These are phyloP conservation scores for Falcaria lacertinaria DNA, from an alignment of 2,888 invertebrate species.

Conservation along the genomic window DNA sequence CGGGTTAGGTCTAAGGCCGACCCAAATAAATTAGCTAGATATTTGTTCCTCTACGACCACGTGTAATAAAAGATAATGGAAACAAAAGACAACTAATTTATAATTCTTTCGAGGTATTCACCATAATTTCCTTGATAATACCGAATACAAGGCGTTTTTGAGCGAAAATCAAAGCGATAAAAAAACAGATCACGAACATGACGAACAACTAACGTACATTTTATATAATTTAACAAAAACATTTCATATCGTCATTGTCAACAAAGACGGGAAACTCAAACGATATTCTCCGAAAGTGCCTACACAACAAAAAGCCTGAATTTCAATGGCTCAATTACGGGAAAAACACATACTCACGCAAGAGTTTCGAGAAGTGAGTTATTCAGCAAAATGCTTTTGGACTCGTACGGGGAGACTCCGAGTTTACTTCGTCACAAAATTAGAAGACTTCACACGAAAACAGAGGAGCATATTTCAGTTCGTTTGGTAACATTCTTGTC, in stretches of 20 bases:
- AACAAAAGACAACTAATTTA: no score
- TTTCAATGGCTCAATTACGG: slow-evolving; percentile 22
- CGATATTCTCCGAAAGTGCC: slow-evolving; percentile 12
- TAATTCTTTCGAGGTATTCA: no score
- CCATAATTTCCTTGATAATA: no score
- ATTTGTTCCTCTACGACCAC: no score
- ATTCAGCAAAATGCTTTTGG: slow-evolving; percentile 28
- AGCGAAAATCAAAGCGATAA: no score
- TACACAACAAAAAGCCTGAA: slow-evolving; percentile 13
- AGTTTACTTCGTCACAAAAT: slow-evolving; percentile 30
- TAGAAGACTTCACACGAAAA: slow-evolving; percentile 25
- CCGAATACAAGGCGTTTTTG: no score
- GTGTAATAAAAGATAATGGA: no score
- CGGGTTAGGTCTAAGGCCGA: no score
- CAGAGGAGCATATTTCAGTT: slow-evolving; percentile 39
- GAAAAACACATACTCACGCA: slow-evolving; percentile 17
- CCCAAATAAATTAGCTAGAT: no score
- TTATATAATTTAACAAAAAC: not conserved
- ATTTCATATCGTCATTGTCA: not conserved
- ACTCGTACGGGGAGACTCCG: slow-evolving; percentile 18
- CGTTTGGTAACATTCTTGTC: slow-evolving; percentile 62
- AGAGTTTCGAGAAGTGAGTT: slow-evolving; percentile 14
- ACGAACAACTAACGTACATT: no score
- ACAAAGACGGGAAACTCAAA: not conserved
- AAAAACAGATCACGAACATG: not conserved